phyloP scores from a whole-genome alignment of 2,797 vertebrate species.

The Tokudaia muenninki region DNA sequence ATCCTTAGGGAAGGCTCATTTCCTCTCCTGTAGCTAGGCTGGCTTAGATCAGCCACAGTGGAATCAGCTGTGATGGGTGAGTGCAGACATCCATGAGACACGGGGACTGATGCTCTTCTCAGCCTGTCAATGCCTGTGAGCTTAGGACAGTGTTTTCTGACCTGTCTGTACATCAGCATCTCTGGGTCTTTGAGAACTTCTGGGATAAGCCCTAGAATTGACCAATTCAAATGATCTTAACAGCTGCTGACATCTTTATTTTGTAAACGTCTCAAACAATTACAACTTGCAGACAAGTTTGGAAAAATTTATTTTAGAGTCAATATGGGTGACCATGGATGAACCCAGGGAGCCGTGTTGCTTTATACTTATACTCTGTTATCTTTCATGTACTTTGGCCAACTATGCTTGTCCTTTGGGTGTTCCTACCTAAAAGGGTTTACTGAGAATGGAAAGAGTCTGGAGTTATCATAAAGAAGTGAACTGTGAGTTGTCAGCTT shows the following conservation, averaged over 20 bases:
- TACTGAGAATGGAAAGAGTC: constrained; percentile 23
- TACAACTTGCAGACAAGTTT: background rate
- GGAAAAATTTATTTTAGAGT: background rate
- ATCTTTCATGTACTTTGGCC: background rate
- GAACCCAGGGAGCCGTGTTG: background rate
- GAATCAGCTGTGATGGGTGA: background rate
- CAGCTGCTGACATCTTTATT: background rate
- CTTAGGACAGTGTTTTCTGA: background rate
- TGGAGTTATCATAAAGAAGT: constrained; percentile 51
- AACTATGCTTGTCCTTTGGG: background rate
- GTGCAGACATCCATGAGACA: background rate
- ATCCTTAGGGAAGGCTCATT: background rate
- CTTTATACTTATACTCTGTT: constrained; percentile 34
- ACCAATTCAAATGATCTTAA: background rate
- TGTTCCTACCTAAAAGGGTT: constrained; percentile 22
- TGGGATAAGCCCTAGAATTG: background rate
- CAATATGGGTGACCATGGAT: background rate
- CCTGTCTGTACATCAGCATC: background rate
- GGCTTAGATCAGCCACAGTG: background rate
- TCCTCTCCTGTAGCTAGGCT: background rate
- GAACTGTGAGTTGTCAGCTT: background rate
- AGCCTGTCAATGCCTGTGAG: background rate
- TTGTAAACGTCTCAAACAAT: constrained; percentile 1
- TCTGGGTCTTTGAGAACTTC: constrained; percentile 20
- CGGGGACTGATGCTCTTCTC: background rate